Conservation (phyloP, 2,797 vertebrate genomes). For the Silurus lanzhouensis region DNA sequence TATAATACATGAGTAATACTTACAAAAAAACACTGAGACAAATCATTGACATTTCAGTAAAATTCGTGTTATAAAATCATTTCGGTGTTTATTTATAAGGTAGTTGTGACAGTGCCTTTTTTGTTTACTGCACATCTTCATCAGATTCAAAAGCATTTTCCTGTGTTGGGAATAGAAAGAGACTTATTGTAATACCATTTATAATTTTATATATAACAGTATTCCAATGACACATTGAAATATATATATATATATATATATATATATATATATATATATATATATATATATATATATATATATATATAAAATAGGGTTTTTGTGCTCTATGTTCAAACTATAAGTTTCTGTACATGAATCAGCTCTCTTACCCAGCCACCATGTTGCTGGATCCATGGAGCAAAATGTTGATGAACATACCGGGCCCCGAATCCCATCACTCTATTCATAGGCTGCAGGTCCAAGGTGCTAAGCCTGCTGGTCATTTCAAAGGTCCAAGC, state of each 20-base stretch:
- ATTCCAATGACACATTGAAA: not conserved
- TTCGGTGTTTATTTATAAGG: conserved; percentile 11
- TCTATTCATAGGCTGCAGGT: conserved; percentile 57
- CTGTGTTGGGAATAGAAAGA: conserved; percentile 41
- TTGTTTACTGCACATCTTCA: conserved; percentile 40
- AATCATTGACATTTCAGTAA: not conserved
- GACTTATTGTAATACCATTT: not conserved
- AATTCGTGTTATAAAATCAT: not conserved
- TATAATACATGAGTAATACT: not conserved
- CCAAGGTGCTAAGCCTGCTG: conserved; percentile 53
- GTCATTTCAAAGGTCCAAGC: conserved; percentile 64
- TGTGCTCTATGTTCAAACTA: not conserved
- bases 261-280: not conserved
- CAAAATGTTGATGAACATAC: conserved; percentile 56
- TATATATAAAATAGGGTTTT: not conserved
- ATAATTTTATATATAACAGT: conserved; percentile 4
- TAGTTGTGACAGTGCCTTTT: not conserved
- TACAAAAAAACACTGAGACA: not conserved
- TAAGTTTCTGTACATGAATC: not conserved
- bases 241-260: too few relatives aligned
- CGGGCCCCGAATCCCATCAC: conserved; percentile 56
- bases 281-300: not conserved
- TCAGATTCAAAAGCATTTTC: conserved; percentile 50
- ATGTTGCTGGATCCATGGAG: conserved; percentile 59
- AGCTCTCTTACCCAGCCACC: conserved; percentile 66